Evolutionary conservation across 2,888 invertebrate species (phyloP), one percentile per base, ranked within the genome.

Genomic region (Gymnosoma rotundatum): DNA sequence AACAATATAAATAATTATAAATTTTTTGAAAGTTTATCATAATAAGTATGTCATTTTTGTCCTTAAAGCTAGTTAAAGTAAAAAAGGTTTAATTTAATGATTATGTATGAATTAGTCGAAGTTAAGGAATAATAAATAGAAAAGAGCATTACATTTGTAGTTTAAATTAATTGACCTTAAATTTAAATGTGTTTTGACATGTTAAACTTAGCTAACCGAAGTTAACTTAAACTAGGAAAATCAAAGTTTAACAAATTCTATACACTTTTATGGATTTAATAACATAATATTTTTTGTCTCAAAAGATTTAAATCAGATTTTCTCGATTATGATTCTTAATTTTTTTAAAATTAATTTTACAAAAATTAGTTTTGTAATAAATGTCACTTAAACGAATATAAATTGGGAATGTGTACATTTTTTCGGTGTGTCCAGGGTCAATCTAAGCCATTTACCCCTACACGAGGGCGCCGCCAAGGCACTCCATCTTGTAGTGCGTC

Each of bases 401-500:
- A 92, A 92, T 86, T 92, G 92, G 66, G 92, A 90, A 81, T 90
- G 90, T 87, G 89, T 88, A 88, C 92, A 92, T 86, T 91, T 92
- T 87, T 92, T 92, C 75, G 92, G 92, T 86, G 91, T 89, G 0
- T 91, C 92, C 0, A 93, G 90, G 83, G 93, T 93, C 76, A 93
- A 90, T 64, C 97, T 94, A 63, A 96, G 93, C 97, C 97, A 98
- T 91, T 97, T 96, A 52, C 97, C 98, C 89, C 96, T 96, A 92
- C 98, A 98, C 89, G 97, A 96, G 0, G 96, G 96, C n/a, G 95
- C 95, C 63, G 96, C 95, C 45, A 97, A 93, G 48, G 97, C 96
- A 88, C 96, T 96, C 95, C 96, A 98, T 78, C 97, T 94, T 14
- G 97, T 97, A 84, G 95, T 93, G 79, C 95, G 94, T 0, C 95